Conservation (phyloP, 1,140 invertebrate species). For the Caerostris extrusa region DNA sequence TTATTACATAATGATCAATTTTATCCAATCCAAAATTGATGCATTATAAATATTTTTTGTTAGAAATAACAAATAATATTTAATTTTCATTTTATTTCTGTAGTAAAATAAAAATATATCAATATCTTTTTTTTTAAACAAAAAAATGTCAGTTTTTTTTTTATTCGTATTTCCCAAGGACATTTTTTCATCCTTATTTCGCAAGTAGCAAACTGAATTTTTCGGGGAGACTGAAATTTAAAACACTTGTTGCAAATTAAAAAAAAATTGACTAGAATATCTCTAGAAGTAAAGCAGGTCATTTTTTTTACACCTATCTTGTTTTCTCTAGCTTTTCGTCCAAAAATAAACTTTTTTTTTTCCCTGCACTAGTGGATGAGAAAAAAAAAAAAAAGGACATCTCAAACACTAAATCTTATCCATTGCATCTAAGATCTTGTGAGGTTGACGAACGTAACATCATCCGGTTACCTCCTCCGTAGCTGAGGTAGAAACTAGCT, state of each 20-base stretch:
- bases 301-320: not conserved
- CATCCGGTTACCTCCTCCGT: not conserved
- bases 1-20: no score
- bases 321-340: not conserved
- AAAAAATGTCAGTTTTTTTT: no score
- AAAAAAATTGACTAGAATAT: not conserved
- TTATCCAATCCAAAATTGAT: no score
- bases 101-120: no score
- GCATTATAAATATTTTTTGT: no score
- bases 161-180: not conserved
- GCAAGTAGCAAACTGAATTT: not conserved
- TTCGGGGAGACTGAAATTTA: not conserved
- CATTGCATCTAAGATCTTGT: not conserved
- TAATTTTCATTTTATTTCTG: no score
- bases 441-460: conserved; percentile 44
- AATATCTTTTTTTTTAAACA: not conserved
- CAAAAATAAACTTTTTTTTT: not conserved
- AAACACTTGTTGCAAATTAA: not conserved
- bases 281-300: not conserved
- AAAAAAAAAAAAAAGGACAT: not conserved
- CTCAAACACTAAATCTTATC: not conserved
- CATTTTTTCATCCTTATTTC: not conserved
- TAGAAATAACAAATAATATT: no score
- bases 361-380: not conserved
- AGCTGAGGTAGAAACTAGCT: not conserved